Evolutionary conservation across 2,113 vertebrate species (phyloP), one percentile per base, ranked within the genome.

Genomic region (Entosphenus tridentatus): DNA sequence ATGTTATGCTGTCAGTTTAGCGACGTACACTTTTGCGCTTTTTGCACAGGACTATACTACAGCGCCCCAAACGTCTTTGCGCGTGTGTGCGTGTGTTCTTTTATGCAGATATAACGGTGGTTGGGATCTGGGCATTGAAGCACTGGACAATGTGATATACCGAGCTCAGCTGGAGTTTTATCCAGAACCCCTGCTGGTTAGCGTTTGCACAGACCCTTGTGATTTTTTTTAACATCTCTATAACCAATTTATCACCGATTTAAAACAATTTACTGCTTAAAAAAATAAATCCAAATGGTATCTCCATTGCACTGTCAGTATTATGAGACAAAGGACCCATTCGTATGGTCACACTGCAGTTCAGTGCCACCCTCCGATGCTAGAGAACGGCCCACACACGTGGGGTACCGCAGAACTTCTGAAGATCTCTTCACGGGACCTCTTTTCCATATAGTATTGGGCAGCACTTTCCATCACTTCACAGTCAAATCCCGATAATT

Each of bases 111-210:
- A 88, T 73, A 98, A 95, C 71, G 93, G 91, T 73, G 91, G 96
- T 76, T 86, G 85, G 74, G 90, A 98, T 72, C 71, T 88, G 72
- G 93, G 86, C 76, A 87, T 85, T 72, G 93, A 85, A 83, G 87
- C 93, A 56, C 78, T 98, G 82, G 93, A 98, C 77, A 91, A 98
- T 2, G 77, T 96, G 75, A 78, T 93, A 69, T 98, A 96, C 71
- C 82, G 93, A 79, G 87, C 93, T 55, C 89, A 95, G 78, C 79
- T 98, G 69, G 93, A 98, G 68, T 77, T 98, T 62, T 90, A 87
- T 78, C 91, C 93, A 72, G 93, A 98, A 76, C 88, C 89, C 71
- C 77, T 98, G 12, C 78, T 98, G 88, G 93, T 98, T 81, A 62
- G 89, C 86, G 3, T 68, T 62, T 71, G 71, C 58, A 69, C 69